A percentile compares a stretch with the other conserved stretches of the same genome.
These are phyloP conservation scores for Metridium senile DNA, from an alignment of 92 coral and sea anemone species.

Conservation along the genomic window DNA sequence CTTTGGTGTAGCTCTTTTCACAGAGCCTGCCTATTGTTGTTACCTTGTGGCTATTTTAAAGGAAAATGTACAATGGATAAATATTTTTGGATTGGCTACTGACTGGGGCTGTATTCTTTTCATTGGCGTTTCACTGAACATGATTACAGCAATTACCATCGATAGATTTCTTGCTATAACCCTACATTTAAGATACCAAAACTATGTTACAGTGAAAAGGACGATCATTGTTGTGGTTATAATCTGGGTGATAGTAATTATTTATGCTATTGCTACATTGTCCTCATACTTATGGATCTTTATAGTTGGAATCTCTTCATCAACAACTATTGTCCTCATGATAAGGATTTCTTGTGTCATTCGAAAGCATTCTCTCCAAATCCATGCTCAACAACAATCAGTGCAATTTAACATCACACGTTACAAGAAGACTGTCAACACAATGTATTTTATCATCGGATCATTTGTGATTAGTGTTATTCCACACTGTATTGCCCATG, in stretches of 20 bases:
- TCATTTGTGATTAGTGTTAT: background rate
- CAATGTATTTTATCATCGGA: conserved; percentile 18
- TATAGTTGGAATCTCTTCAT: background rate
- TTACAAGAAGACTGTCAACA: conserved; percentile 19
- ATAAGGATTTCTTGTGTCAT: background rate
- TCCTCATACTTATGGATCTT: background rate
- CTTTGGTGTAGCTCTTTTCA: background rate
- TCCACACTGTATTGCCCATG: background rate
- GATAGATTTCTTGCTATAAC: conserved; percentile 18
- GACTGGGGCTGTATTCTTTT: background rate
- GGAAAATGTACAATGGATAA: background rate
- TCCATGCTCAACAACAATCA: conserved; percentile 3
- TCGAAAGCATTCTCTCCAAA: conserved; percentile 2
- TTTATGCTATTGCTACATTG: background rate
- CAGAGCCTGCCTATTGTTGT: background rate
- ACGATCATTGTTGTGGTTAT: background rate
- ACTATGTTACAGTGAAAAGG: background rate
- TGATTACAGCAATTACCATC: conserved; percentile 12
- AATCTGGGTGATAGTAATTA: background rate
- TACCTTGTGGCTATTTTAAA: background rate
- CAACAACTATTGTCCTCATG: background rate
- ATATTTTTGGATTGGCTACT: background rate
- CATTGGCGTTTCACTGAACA: background rate
- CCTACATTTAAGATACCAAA: conserved; percentile 14
- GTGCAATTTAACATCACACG: conserved; percentile 7